phyloP scores from a whole-genome alignment of 2,113 vertebrate species.

The Ameiurus melas region DNA sequence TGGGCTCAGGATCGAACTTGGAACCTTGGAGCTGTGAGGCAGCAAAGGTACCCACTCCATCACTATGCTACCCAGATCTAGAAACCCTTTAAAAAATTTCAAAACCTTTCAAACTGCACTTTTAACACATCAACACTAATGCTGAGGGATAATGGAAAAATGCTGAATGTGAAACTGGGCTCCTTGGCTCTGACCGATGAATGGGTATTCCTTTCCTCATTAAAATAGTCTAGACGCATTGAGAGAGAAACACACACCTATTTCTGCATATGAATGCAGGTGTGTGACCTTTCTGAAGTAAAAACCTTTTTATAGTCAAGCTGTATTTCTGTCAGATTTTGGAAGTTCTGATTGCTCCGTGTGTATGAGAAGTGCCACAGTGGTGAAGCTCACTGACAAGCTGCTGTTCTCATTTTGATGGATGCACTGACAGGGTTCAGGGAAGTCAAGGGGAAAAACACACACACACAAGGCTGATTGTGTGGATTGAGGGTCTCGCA shows the following conservation, averaged over 20 bases:
- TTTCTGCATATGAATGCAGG: not conserved
- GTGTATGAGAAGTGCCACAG: not conserved
- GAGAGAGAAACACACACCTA: not conserved
- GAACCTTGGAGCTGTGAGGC: not conserved
- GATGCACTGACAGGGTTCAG: constrained; percentile 28
- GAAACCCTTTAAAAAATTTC: not conserved
- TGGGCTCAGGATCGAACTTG: not conserved
- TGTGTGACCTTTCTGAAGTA: constrained; percentile 3
- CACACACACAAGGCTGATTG: constrained; percentile 9
- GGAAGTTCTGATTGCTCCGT: not conserved
- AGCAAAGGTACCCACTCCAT: not conserved
- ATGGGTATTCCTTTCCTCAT: constrained; percentile 7
- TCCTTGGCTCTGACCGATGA: not conserved
- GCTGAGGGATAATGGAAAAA: not conserved
- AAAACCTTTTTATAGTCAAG: not conserved
- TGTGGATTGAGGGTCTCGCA: not conserved
- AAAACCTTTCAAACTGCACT: not conserved
- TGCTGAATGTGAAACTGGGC: not conserved
- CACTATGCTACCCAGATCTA: not conserved
- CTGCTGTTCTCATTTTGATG: not conserved
- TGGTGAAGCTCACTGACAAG: constrained; percentile 16
- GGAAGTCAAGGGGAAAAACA: not conserved
- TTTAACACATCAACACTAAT: too few relatives aligned
- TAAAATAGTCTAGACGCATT: not conserved
- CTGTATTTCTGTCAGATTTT: not conserved